Evolutionary conservation across 1,140 invertebrate species (phyloP).

Genomic region (Aphelenchoides besseyi): DNA sequence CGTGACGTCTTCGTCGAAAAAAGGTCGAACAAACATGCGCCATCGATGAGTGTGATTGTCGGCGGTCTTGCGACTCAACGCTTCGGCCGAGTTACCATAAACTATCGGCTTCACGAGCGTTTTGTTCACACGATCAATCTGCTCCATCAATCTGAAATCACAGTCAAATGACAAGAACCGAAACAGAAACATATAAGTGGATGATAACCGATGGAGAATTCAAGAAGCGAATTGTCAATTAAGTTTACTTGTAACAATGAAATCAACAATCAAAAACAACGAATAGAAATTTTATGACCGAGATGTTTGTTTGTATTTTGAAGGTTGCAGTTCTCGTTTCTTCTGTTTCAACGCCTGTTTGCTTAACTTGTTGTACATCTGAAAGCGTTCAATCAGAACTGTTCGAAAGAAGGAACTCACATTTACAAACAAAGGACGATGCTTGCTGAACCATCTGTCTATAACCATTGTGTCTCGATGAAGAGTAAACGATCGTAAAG

Average conservation of each 20-base stretch:
- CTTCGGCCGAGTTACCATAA: conserved; percentile 82
- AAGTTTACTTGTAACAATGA: too few relatives aligned
- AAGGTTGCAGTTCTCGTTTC: background rate
- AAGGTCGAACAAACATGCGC: conserved; percentile 96
- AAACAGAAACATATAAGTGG: background rate
- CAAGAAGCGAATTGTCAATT: background rate
- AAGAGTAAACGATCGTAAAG: background rate
- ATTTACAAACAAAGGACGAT: background rate
- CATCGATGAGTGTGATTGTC: conserved; percentile 98
- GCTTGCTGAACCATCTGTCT: background rate
- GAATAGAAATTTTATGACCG: too few relatives aligned
- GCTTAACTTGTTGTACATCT: background rate
- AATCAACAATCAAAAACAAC: too few relatives aligned
- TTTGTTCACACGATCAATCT: background rate
- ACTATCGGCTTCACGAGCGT: background rate
- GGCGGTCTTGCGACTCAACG: conserved; percentile 96
- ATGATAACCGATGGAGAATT: background rate
- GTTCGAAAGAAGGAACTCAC: background rate
- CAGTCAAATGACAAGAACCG: background rate
- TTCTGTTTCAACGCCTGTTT: background rate
- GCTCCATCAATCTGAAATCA: background rate
- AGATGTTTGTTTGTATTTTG: background rate
- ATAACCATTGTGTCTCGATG: background rate
- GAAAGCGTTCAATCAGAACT: background rate
- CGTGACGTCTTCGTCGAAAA: conserved; percentile 68